Base-by-base conservation (phyloP, 1,140 invertebrate species). In the Caenorhabditis remanei region DNA sequence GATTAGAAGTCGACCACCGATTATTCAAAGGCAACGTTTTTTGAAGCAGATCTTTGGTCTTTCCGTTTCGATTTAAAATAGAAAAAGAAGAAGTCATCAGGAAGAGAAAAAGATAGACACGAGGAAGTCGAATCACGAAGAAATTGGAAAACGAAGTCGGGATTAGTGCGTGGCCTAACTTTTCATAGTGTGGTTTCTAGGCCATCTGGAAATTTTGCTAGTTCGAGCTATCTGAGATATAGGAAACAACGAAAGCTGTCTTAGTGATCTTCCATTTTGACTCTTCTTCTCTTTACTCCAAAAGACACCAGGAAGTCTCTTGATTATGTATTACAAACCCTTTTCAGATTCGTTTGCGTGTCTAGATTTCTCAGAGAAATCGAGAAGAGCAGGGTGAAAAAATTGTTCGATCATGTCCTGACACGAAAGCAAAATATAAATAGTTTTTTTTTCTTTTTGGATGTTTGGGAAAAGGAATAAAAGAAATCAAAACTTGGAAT, bases 1-100 rank as follows among this genome's bases (percentile, higher is more conserved):
- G 71, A 79, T 79, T 79, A 79, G 46, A 79, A 79, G 53, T 50
- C 71, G 71, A 79, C 46, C 63, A 67, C 63, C 24, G 63, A 67
- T 67, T 67, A 67, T 67, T 67, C 19, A 40, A 61, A 61, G 24
- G n/a, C 58, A n/a, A 61, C 19, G 58, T 67, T 40, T 21, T 67
- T 21, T 67, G 11, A 8, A 9, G 19, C 14, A 79, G 71, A 79
- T 46, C 71, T 79, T 79, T 79, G 71, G 71, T 50, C 71, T 43
- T 71, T 79, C 46, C 46, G 71, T 50, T 48, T 50, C 40, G 71
- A 24, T 79, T 41, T 63, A 58, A 58, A 58, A 21, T n/a, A 63
- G 24, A 63, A 63, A 8, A 21, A 43, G 71, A 79, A 79, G n/a
- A 79, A 50, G 13, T 19, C 8, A 53, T 53, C 50, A 53, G 50